Evolutionary conservation across 1,140 invertebrate genomes (phyloP).

Genomic region (Lerema accius): DNA sequence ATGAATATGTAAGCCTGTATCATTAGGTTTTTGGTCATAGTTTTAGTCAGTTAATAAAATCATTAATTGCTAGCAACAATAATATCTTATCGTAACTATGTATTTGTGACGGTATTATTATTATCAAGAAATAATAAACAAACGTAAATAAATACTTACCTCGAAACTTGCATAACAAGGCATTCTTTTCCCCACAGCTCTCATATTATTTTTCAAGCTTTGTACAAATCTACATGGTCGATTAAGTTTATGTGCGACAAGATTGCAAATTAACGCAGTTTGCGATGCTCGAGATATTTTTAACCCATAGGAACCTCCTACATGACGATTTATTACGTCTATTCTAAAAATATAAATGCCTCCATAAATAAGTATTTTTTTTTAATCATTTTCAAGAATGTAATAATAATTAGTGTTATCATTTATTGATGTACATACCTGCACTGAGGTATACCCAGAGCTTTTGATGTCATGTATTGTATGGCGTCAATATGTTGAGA

Average conservation of each 20-base stretch:
- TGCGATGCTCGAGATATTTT: slow-evolving; percentile 52
- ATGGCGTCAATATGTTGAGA: slow-evolving; percentile 22
- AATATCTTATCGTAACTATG: no score
- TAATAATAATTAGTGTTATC: no score
- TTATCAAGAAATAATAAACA: no score
- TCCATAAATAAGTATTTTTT: no score
- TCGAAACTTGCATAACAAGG: slow-evolving; percentile 84
- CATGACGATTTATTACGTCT: slow-evolving; percentile 82
- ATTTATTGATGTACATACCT: slow-evolving; percentile 35
- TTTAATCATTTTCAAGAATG: no score
- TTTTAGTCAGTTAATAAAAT: no score
- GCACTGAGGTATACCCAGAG: slow-evolving; percentile 71
- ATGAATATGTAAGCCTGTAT: no score
- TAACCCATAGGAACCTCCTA: slow-evolving; percentile 56
- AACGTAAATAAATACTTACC: slow-evolving; percentile 56
- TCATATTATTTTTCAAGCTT: slow-evolving; percentile 85
- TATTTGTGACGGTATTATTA: no score
- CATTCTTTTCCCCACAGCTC: slow-evolving; percentile 86
- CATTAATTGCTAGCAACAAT: no score
- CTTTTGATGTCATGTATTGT: slow-evolving; percentile 34
- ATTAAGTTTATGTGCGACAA: slow-evolving; percentile 50
- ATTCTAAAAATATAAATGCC: slow-evolving; percentile 74
- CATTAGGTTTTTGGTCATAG: no score
- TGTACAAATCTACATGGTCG: slow-evolving; percentile 68
- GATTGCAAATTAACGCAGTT: slow-evolving; percentile 41